Percentiles rank a stretch among this genome's conserved stretches.
Evolutionary conservation across 2,888 invertebrate species (phyloP).

Genomic region (Dioctria linearis): DNA sequence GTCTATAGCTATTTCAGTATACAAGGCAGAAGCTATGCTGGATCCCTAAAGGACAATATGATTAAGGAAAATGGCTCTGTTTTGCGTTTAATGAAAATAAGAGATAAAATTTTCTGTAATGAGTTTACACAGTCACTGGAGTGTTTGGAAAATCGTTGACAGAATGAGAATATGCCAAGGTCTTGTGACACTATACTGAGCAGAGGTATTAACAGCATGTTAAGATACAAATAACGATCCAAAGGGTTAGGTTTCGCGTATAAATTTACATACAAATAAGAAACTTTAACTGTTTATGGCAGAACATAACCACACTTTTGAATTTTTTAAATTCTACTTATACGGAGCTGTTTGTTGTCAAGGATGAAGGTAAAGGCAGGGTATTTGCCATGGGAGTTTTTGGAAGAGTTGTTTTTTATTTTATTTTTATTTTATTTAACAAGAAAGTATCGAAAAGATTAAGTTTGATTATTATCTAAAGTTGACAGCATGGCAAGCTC

Average conservation of each 20-base stretch:
- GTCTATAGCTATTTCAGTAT: not conserved
- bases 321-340: not conserved
- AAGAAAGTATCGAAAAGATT: no score
- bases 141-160: slow-evolving; percentile 18
- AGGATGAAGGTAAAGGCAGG: no score
- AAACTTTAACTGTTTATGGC: slow-evolving; percentile 16
- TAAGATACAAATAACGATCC: slow-evolving; percentile 1
- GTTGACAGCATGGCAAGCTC: no score
- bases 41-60: slow-evolving; percentile 27
- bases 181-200: slow-evolving; percentile 23
- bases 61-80: slow-evolving; percentile 51
- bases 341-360: not conserved
- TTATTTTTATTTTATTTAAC: no score
- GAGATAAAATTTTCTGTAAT: slow-evolving; percentile 49
- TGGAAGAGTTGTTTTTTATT: no score
- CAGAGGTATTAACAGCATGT: slow-evolving; percentile 28
- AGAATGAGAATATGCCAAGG: not conserved
- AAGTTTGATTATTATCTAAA: no score
- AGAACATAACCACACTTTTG: not conserved
- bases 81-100: slow-evolving; percentile 52
- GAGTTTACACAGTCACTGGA: slow-evolving; percentile 5
- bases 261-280: slow-evolving; percentile 42
- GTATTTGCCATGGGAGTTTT: no score
- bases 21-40: not conserved
- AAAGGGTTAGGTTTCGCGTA: slow-evolving; percentile 4